phyloP scores from a whole-genome alignment of 2,797 vertebrate species.

The Numenius phaeopus region DNA sequence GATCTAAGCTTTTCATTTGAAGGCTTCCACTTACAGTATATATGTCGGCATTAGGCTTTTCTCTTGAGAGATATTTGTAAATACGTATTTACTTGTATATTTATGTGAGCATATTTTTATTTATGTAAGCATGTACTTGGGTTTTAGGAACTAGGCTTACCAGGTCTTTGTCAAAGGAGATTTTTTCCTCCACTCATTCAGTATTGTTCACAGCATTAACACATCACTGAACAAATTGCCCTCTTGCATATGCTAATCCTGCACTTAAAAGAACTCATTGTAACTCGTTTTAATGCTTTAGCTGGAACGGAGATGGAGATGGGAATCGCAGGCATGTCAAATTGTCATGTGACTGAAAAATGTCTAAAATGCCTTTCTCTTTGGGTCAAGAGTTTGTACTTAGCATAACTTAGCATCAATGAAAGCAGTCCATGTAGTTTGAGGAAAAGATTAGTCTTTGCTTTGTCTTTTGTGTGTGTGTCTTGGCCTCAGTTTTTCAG shows the following conservation, averaged over 20 bases:
- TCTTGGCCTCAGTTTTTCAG: constrained; percentile 59
- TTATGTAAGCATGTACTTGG: constrained; percentile 38
- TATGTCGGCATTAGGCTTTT: not conserved
- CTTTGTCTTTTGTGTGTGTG: constrained; percentile 53
- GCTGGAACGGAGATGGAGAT: constrained; percentile 81
- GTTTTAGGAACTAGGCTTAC: constrained; percentile 82
- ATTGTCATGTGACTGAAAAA: constrained; percentile 87
- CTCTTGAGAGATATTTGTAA: not conserved
- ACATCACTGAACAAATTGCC: constrained; percentile 94
- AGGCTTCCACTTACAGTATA: not conserved
- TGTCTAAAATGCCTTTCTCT: constrained; percentile 85
- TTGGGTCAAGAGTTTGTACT: constrained; percentile 87
- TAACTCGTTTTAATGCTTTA: constrained; percentile 87
- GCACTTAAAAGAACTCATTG: constrained; percentile 91
- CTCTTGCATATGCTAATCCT: constrained; percentile 88
- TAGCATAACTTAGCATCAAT: constrained; percentile 81
- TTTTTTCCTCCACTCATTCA: constrained; percentile 72
- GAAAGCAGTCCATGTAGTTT: constrained; percentile 75
- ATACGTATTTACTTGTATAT: not conserved
- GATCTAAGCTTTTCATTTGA: not conserved
- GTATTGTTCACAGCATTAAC: constrained; percentile 91
- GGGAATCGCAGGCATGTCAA: constrained; percentile 73
- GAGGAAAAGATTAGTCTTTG: constrained; percentile 71
- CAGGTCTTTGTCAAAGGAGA: constrained; percentile 69
- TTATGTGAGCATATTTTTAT: constrained; percentile 20